A percentile compares a stretch with the other conserved stretches of the same genome.
phyloP scores from a whole-genome alignment of 2,797 vertebrate genomes.

The Holocentrus rufus region DNA sequence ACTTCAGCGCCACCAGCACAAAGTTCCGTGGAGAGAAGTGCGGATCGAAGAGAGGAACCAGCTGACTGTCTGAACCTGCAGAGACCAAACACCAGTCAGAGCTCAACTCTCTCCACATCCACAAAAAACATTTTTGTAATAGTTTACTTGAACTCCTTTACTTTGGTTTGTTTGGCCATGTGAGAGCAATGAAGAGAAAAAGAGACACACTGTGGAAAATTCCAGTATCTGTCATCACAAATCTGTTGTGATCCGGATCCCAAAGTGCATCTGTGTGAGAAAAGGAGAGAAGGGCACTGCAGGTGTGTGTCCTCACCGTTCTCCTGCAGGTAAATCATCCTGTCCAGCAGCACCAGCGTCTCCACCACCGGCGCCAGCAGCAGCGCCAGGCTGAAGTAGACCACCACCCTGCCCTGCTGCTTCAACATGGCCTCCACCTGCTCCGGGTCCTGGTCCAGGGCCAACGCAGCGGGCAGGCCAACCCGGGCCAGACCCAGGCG shows the following conservation, averaged over 20 bases:
- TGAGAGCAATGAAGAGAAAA: no score
- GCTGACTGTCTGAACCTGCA: constrained; percentile 86
- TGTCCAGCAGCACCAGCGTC: constrained; percentile 91
- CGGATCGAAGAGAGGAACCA: constrained; percentile 91
- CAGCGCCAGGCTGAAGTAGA: constrained; percentile 89
- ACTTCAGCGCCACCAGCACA: constrained; percentile 89
- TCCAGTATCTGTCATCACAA: no score
- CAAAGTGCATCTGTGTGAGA: not conserved
- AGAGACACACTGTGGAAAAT: no score
- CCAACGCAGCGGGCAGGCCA: constrained; percentile 79
- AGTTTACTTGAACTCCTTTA: no score
- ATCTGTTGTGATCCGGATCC: not conserved
- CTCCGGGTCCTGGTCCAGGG: constrained; percentile 78
- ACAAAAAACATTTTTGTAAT: no score
- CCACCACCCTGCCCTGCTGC: constrained; percentile 88
- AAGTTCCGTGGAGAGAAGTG: constrained; percentile 91
- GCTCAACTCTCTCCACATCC: not conserved
- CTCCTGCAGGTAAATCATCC: constrained; percentile 91
- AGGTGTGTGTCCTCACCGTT: constrained; percentile 77
- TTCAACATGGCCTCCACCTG: constrained; percentile 79
- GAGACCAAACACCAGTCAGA: constrained; percentile 4
- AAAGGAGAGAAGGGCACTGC: no score
- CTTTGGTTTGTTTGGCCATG: no score
- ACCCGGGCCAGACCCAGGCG: constrained; percentile 84
- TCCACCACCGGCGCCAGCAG: constrained; percentile 91